Evolutionary conservation across 2,888 invertebrate species (phyloP), one percentile per base, ranked within the genome.

Genomic region (Stictocephala bisonia): DNA sequence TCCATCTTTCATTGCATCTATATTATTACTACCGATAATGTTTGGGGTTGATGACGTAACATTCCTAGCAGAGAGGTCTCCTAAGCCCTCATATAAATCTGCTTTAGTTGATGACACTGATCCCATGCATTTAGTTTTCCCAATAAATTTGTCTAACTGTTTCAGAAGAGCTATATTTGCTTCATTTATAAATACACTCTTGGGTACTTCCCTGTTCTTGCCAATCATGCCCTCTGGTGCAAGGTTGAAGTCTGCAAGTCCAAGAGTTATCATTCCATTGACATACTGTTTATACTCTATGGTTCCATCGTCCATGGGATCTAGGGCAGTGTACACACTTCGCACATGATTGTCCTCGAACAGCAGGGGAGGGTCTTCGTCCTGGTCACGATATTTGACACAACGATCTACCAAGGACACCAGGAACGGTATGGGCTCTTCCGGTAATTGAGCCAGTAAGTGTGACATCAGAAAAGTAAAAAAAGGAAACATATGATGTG

Each of bases 401-500:
- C 77, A 77, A 18, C 75, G 64, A 72, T 77, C 76, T 35, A 77
- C 15, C 50, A 77, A 66, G 24, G 70, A 60, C 11, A 67, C 41
- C 13, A 77, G 73, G 35, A 72, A 76, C 2, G 58, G 60, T 0
- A 76, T 60, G 0, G 77, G 76, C 13, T 77, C 74, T 9, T 74
- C 76, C 68, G 74, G 24, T 48, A 44, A 15, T 26, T 64, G 22
- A n/a, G 44, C 64, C 6, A 64, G 44, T 22, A 64, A 44, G n/a
- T 64, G 64, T 1, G 64, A 26, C 44, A 64, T 64, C 44, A 64
- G 1, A n/a, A 64, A 64, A 27, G 40, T 26, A 18, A 41, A 64
- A 24, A 64, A 64, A 24, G 41, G 64, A 27, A 26, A 64, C n/a
- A 64, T 44, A 3, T 13, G 24, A 2, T 24, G 3, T 1, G 24